Percentiles rank a stretch among this genome's conserved stretches.
These are phyloP conservation scores for Agelas oroides DNA, from an alignment of 37 sponge, comb jelly and placozoan genomes.

Conservation along the genomic window DNA sequence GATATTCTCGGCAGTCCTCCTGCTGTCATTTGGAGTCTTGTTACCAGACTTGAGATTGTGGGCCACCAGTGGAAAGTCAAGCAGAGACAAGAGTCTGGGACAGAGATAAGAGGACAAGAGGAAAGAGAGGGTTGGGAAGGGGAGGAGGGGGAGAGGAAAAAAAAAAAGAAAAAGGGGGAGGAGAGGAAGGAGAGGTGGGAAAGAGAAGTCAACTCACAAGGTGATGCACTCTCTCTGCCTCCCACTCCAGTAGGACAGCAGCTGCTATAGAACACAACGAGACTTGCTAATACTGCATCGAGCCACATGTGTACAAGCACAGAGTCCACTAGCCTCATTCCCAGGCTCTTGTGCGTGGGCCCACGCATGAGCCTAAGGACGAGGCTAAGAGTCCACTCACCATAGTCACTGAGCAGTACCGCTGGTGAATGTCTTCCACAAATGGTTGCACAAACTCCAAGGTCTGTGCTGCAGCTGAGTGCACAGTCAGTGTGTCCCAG, in stretches of 20 bases:
- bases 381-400: too few species aligned
- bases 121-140: too few species aligned
- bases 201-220: conserved; percentile 7
- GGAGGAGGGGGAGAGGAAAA: too few species aligned
- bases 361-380: too few species aligned
- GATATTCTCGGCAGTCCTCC: conserved; percentile 10
- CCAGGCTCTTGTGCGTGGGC: too few species aligned
- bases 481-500: background rate
- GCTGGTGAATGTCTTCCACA: background rate
- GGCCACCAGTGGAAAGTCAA: conserved; percentile 13
- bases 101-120: too few species aligned
- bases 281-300: too few species aligned
- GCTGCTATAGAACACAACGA: background rate
- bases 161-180: too few species aligned
- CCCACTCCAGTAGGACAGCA: background rate
- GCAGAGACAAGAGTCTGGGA: conserved; percentile 11
- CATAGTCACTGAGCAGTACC: background rate
- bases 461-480: background rate
- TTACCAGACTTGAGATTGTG: background rate
- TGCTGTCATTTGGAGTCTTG: background rate
- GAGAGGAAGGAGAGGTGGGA: too few species aligned
- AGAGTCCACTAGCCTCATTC: too few species aligned
- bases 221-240: conserved; percentile 27
- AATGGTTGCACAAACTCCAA: conserved; percentile 31
- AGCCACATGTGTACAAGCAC: too few species aligned